Evolutionary conservation across 1,140 invertebrate genomes (phyloP), one percentile per base, ranked within the genome.

Genomic region (Bradysia coprophila): DNA sequence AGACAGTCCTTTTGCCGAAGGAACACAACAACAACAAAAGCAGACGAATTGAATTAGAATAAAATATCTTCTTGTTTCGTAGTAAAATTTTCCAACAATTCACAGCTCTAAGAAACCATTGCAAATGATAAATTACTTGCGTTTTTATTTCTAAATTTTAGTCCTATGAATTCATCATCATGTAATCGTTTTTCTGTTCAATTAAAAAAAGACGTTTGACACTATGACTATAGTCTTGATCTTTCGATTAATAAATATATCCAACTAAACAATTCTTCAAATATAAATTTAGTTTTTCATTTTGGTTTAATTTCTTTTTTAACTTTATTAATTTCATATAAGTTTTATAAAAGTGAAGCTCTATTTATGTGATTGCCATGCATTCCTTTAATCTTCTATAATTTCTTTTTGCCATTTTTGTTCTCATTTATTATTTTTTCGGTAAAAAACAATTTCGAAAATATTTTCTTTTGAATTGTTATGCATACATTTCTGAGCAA

Each of bases 361-460:
- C 55, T 57, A 57, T 51, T 57, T 57, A 47, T 56, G 57, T 57
- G 55, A 57, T 57, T 57, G 55, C 55, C 55, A 56, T 57, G 55
- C 55, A 57, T 42, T 31, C 33, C 24, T 42, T 42, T 42, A 40
- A 40, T 21, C 11, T 23, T 22, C 39, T 40, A 40, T 9, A 8
- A 10, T 15, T 37, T 37, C 6, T 15, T 15, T 37, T 15, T n/a
- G 28, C 9, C n/a, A 10, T 10, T 32, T n/a, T 9, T 32, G 28
- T n/a, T 32, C 9, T 10, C n/a, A 9, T 32, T 32, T 32, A 32
- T 32, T 32, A 32, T 32, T 32, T 10, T 32, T 32, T 32, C n/a
- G n/a, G n/a, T n/a, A n/a, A n/a, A n/a, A n/a, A n/a, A n/a, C n/a
- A n/a, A n/a, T n/a, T n/a, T n/a, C n/a, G n/a, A n/a, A n/a, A n/a